These are phyloP conservation scores for Epinotia bilunana DNA, from an alignment of 2,888 invertebrate genomes.

Conservation along the genomic window DNA sequence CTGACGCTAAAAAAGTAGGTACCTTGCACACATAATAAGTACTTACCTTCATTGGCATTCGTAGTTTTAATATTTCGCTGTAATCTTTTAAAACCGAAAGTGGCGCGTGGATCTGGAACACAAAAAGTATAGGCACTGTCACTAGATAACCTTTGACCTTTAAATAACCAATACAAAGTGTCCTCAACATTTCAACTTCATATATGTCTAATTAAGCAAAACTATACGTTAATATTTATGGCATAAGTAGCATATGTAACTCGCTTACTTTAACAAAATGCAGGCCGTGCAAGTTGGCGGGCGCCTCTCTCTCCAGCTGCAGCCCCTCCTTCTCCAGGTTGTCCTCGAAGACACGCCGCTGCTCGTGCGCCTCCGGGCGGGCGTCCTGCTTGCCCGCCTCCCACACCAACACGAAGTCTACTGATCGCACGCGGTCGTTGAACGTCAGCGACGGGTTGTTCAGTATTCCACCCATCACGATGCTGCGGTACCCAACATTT, in stretches of 20 bases:
- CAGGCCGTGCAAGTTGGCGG: conserved; percentile 86
- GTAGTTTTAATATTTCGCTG: conserved; percentile 95
- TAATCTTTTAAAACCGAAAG: conserved; percentile 92
- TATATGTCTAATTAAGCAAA: too few species aligned
- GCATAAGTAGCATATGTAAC: not conserved
- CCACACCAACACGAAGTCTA: conserved; percentile 93
- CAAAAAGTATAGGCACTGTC: conserved; percentile 19
- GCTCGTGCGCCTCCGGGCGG: conserved; percentile 71
- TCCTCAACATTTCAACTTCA: not conserved
- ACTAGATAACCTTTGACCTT: not conserved
- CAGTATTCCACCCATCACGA: conserved; percentile 72
- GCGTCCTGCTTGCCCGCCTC: conserved; percentile 85
- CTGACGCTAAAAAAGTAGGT: not conserved
- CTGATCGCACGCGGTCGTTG: conserved; percentile 87
- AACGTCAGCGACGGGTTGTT: conserved; percentile 86
- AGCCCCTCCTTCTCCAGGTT: conserved; percentile 90
- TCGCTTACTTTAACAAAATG: conserved; percentile 89
- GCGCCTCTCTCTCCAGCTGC: conserved; percentile 88
- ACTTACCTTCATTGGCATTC: conserved; percentile 95
- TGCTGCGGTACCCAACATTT: conserved; percentile 57
- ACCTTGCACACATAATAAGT: conserved; percentile 9
- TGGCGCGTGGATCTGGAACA: conserved; percentile 91
- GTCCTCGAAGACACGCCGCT: conserved; percentile 87
- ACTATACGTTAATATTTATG: too few species aligned
- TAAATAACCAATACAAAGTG: not conserved